phyloP scores from a whole-genome alignment of 2,888 invertebrate species.

The Aspidapion aeneum region DNA sequence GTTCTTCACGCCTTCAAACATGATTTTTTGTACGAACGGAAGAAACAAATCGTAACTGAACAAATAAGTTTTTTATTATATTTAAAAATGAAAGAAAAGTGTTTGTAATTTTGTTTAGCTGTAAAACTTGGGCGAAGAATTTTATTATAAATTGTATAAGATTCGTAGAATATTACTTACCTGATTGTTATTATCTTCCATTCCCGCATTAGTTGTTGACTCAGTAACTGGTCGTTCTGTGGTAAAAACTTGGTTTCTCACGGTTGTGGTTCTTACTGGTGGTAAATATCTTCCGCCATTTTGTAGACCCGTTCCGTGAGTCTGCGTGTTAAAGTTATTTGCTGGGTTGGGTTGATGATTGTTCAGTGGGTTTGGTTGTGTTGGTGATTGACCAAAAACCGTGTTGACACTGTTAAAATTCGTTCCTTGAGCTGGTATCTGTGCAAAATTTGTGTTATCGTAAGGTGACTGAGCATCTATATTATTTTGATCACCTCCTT shows the following conservation, averaged over 20 bases:
- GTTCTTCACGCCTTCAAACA: no score
- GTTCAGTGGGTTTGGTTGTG: not conserved
- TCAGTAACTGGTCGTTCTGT: not conserved
- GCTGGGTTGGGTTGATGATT: not conserved
- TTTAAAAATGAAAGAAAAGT: no score
- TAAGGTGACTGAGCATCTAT: slow-evolving; percentile 10
- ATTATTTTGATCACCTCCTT: not conserved
- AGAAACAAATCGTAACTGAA: no score
- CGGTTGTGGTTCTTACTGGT: slow-evolving; percentile 14
- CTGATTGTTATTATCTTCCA: not conserved
- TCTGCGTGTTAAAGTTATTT: not conserved
- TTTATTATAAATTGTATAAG: no score
- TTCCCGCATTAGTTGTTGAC: slow-evolving; percentile 10
- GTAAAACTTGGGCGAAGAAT: no score
- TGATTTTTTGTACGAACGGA: no score
- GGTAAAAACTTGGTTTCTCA: not conserved
- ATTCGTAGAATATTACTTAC: no score
- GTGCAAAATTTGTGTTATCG: slow-evolving; percentile 1
- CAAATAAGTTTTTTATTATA: no score
- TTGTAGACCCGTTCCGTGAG: slow-evolving; percentile 5
- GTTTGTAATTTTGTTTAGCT: no score
- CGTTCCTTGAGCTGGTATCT: not conserved
- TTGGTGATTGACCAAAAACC: no score
- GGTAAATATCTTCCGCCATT: slow-evolving; percentile 21
- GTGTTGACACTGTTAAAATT: not conserved